Percentiles rank a stretch among this genome's conserved stretches.
Evolutionary conservation across 2,113 vertebrate species (phyloP).

Genomic region (Morone chrysops): DNA sequence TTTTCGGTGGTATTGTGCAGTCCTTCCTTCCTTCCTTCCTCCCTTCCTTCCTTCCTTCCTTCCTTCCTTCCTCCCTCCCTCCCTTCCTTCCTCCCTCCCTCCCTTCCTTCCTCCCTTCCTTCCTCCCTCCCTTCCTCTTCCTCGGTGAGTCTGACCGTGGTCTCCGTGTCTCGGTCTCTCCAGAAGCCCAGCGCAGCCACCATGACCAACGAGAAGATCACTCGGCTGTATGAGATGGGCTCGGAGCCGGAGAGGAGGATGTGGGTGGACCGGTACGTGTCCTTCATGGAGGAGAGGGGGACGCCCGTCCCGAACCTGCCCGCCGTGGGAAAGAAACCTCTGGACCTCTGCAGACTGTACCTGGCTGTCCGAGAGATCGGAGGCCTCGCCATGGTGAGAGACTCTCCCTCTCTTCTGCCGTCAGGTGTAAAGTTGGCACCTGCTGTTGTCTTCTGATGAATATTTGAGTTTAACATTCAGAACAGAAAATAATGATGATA

Average conservation of each 20-base stretch:
- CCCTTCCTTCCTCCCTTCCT: too few relatives aligned
- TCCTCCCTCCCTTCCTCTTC: too few relatives aligned
- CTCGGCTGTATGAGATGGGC: conserved; percentile 92
- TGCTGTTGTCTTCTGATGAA: too few relatives aligned
- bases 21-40: too few relatives aligned
- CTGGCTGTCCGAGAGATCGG: conserved; percentile 93
- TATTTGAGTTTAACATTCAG: too few relatives aligned
- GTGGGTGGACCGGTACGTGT: conserved; percentile 94
- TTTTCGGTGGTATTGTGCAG: neutral
- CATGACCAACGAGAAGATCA: conserved; percentile 92
- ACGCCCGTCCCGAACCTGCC: conserved; percentile 90
- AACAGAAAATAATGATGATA: too few relatives aligned
- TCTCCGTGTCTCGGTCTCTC: conserved; percentile 34
- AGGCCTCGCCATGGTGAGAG: conserved; percentile 93
- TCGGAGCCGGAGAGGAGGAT: conserved; percentile 89
- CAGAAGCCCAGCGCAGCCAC: conserved; percentile 92
- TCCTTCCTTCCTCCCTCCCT: too few relatives aligned
- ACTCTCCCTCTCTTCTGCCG: too few relatives aligned
- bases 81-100: too few relatives aligned
- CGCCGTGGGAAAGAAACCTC: conserved; percentile 92
- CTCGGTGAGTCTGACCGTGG: neutral
- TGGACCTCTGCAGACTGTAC: conserved; percentile 94
- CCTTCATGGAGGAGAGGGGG: conserved; percentile 95
- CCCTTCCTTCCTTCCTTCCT: too few relatives aligned
- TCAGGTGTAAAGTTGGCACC: too few relatives aligned